phyloP scores from a whole-genome alignment of 2,797 vertebrate genomes.

The Pipistrellus pygmaeus region DNA sequence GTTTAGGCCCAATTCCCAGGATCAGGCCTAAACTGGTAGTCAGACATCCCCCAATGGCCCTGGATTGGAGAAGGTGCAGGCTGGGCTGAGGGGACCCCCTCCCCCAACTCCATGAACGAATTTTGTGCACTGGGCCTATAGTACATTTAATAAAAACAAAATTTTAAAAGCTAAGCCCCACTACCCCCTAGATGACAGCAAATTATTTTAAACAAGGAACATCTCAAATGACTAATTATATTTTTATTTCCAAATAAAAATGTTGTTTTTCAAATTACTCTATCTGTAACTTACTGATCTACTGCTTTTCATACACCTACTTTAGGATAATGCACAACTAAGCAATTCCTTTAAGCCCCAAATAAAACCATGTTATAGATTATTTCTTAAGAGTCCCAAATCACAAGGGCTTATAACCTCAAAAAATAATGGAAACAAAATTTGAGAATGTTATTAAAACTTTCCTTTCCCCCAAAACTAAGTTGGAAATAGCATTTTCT shows the following conservation, averaged over 20 bases:
- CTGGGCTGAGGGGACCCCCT: no score
- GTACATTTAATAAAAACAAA: background rate
- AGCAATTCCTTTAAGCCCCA: constrained; percentile 56
- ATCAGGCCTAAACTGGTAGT: no score
- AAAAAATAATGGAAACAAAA: constrained; percentile 49
- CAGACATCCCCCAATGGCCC: no score
- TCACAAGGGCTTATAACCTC: constrained; percentile 47
- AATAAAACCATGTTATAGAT: constrained; percentile 54
- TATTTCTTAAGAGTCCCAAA: constrained; percentile 51
- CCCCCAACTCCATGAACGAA: no score
- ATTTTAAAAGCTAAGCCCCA: constrained; percentile 4
- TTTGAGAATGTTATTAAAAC: constrained; percentile 58
- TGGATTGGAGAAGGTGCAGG: no score
- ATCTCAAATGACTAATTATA: constrained; percentile 53
- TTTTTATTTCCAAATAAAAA: constrained; percentile 71
- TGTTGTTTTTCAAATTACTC: constrained; percentile 42
- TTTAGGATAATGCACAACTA: constrained; percentile 47
- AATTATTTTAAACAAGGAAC: constrained; percentile 60
- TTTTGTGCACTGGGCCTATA: no score
- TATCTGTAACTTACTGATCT: constrained; percentile 33
- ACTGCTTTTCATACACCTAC: constrained; percentile 37
- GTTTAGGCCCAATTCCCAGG: no score
- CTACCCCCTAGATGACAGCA: background rate
- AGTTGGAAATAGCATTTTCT: constrained; percentile 45
- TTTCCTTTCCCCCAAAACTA: constrained; percentile 56